Percentiles rank a stretch among this genome's conserved stretches.
Conservation (phyloP, 2,888 invertebrate species). For the Ophioninae sp. region DNA sequence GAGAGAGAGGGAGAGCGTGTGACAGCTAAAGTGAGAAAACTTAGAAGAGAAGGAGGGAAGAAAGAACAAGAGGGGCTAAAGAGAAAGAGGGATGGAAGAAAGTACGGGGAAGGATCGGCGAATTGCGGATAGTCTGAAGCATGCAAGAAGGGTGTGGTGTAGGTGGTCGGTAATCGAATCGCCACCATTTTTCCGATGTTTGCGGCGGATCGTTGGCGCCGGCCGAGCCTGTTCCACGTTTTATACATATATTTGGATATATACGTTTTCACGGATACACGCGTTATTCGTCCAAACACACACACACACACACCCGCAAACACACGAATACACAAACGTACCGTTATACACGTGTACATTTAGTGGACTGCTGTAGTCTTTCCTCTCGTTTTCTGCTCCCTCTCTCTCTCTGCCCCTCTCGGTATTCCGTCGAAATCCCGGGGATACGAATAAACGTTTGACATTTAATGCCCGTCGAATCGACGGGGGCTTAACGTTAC, state of each 20-base stretch:
- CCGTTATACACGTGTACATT: conserved; percentile 13
- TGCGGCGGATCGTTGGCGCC: conserved; percentile 67
- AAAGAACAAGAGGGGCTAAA: conserved; percentile 2
- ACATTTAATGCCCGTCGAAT: conserved; percentile 77
- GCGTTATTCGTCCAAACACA: neutral
- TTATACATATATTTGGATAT: conserved; percentile 17
- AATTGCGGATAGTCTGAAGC: conserved; percentile 52
- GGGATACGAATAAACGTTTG: conserved; percentile 75
- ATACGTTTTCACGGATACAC: conserved; percentile 5
- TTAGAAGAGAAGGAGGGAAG: conserved; percentile 6
- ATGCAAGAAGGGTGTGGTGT: conserved; percentile 60
- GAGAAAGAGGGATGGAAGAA: conserved; percentile 40
- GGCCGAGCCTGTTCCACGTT: conserved; percentile 49
- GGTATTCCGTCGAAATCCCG: conserved; percentile 68
- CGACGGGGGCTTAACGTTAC: conserved; percentile 62
- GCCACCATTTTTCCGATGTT: conserved; percentile 69
- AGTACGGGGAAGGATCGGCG: conserved; percentile 42
- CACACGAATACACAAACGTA: conserved; percentile 8
- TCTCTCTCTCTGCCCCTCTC: conserved; percentile 36
- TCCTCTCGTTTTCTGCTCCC: conserved; percentile 41
- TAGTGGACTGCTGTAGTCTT: conserved; percentile 35
- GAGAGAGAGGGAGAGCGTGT: conserved; percentile 46
- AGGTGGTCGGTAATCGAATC: conserved; percentile 68
- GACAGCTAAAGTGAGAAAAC: conserved; percentile 39
- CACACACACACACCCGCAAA: neutral